These are phyloP conservation scores for Choreutis nemorana DNA, from an alignment of 2,888 invertebrate genomes.

Conservation along the genomic window DNA sequence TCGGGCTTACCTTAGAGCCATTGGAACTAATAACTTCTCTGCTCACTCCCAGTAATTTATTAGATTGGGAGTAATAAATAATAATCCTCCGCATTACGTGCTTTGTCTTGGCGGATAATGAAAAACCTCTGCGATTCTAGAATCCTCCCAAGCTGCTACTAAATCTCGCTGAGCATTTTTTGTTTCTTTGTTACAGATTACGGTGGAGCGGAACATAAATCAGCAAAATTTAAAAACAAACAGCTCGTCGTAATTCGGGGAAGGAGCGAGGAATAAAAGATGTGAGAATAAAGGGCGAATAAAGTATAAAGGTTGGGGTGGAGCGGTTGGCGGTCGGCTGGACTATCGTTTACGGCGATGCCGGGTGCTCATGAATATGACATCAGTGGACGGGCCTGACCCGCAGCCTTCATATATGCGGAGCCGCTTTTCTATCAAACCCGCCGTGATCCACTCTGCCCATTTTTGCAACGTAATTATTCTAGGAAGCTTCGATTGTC, in stretches of 20 bases:
- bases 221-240: constrained; percentile 1
- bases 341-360: constrained; percentile 26
- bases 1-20: too few species aligned
- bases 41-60: too few species aligned
- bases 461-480: constrained; percentile 19
- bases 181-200: constrained; percentile 3
- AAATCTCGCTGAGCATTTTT: background rate
- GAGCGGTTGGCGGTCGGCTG: too few species aligned
- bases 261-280: background rate
- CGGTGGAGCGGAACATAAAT: background rate
- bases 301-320: too few species aligned
- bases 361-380: constrained; percentile 52
- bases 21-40: too few species aligned
- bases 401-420: constrained; percentile 46
- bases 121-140: background rate
- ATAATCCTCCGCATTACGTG: too few species aligned
- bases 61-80: too few species aligned
- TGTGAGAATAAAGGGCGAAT: too few species aligned
- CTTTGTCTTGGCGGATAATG: background rate
- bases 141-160: background rate
- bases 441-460: constrained; percentile 19
- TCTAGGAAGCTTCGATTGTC: constrained; percentile 12
- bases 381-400: constrained; percentile 42
- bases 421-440: constrained; percentile 42
- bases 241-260: background rate